Base-by-base conservation (phyloP, 64 coral and sea anemone species). In the Stichodactyla mertensii region DNA sequence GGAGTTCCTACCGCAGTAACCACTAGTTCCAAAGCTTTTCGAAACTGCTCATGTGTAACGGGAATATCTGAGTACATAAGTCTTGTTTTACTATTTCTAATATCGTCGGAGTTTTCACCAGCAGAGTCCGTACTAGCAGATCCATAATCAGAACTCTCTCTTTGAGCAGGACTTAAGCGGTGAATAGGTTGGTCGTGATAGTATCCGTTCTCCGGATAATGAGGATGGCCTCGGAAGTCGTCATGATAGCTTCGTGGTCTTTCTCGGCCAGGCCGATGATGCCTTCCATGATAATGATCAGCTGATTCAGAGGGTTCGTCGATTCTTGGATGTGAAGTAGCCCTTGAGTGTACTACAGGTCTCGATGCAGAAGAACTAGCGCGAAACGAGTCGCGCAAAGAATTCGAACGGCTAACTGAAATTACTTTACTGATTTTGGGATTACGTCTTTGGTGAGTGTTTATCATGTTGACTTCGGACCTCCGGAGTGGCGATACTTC, bases 101-200 rank as follows among this genome's bases (percentile, higher is more conserved):
- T 64, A 81, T 92, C 82, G 9, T 91, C 91, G 0, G 85, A 89
- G 51, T 77, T 87, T 64, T 97, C 88, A 20, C 88, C 91, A 36
- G 86, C 93, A 2, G 93, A 96, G 62, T 96, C 94, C 14, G 94
- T 89, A 62, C 94, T 97, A n/a, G 91, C 91, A 4, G 94, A 97
- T 6, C 94, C 94, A 80, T 97, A 97, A 93, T 97, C 94, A 31
- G 94, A 97, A 55, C 94, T 97, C 27, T 97, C 94, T 85, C 94
- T 89, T 52, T 90, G 88, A 52, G 51, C 57, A n/a, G 90, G 53
- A 71, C 26, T 26, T 8, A 57, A 79, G 64, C 86, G 84, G 24
- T 84, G 86, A 11, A 88, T 55, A 19, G 59, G 64, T 24, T 85
- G 79, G 16, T 89, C 80, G n/a, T 92, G 12, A 16, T 58, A 22